Percentiles rank a stretch among this genome's conserved stretches.
Conservation (phyloP, 2,113 vertebrate species). For the Ageneiosus marmoratus region DNA sequence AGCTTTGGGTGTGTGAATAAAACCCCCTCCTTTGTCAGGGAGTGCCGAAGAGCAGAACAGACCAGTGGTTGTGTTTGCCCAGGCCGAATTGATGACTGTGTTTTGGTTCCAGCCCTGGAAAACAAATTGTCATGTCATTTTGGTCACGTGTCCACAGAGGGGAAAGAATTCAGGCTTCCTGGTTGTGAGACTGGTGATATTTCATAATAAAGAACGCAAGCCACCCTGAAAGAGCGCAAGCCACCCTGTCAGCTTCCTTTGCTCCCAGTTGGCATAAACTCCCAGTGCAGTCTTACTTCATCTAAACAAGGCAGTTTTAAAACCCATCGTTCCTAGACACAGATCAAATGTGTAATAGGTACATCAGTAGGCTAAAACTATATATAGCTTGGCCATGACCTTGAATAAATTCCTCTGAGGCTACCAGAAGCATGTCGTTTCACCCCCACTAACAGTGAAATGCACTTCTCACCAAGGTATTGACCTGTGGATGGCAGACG, state of each 20-base stretch:
- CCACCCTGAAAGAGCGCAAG: background rate
- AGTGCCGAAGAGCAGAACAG: conserved; percentile 31
- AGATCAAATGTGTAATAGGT: background rate
- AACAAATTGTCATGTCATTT: conserved; percentile 44
- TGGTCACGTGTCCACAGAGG: conserved; percentile 32
- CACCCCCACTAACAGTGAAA: background rate
- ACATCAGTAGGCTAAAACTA: background rate
- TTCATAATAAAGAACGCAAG: conserved; percentile 13
- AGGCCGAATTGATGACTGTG: conserved; percentile 33
- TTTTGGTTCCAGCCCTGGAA: conserved; percentile 34
- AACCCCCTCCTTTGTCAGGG: conserved; percentile 3
- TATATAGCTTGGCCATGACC: conserved; percentile 15
- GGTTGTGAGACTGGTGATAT: conserved; percentile 10
- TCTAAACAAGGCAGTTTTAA: conserved; percentile 3
- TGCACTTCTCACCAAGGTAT: conserved; percentile 1
- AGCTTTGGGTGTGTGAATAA: conserved; percentile 17
- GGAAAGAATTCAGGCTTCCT: conserved; percentile 32
- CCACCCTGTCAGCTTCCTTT: background rate
- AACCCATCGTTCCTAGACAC: background rate
- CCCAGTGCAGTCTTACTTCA: background rate
- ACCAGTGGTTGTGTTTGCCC: conserved; percentile 35
- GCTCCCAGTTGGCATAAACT: background rate
- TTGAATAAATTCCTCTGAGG: conserved; percentile 27
- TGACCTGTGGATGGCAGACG: conserved; percentile 13
- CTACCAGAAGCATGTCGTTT: conserved; percentile 22